Evolutionary conservation across 92 coral and sea anemone genomes (phyloP).

Genomic region (Epizoanthus rinbou): DNA sequence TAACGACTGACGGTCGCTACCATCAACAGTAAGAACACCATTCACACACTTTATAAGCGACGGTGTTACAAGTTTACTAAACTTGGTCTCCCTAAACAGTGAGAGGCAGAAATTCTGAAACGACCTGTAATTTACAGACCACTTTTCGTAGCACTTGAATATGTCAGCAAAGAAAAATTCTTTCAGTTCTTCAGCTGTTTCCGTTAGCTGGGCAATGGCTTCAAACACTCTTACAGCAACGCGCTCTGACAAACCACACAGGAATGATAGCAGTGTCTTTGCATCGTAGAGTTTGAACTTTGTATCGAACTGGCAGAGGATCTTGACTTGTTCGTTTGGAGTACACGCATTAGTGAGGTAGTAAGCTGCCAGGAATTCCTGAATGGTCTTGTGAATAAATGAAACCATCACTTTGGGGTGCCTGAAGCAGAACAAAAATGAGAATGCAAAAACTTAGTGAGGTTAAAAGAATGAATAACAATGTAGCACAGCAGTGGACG

Average conservation of each 20-base stretch:
- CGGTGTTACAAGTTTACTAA: neutral
- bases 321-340: neutral
- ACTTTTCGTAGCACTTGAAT: neutral
- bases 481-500: no score
- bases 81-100: neutral
- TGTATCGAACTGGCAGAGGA: neutral
- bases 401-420: slow-evolving; percentile 39
- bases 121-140: slow-evolving; percentile 8
- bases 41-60: neutral
- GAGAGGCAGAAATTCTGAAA: slow-evolving; percentile 2
- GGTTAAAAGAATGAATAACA: no score
- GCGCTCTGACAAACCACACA: neutral
- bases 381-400: slow-evolving; percentile 48
- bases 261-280: neutral
- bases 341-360: slow-evolving; percentile 14
- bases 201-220: neutral
- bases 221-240: neutral
- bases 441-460: no score
- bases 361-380: slow-evolving; percentile 48
- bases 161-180: neutral
- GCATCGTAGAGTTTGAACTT: slow-evolving; percentile 3
- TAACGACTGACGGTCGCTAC: neutral
- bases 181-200: neutral
- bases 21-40: slow-evolving; percentile 1
- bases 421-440: neutral